Evolutionary conservation across 1,140 invertebrate species (phyloP).

Genomic region (Ooceraea biroi): DNA sequence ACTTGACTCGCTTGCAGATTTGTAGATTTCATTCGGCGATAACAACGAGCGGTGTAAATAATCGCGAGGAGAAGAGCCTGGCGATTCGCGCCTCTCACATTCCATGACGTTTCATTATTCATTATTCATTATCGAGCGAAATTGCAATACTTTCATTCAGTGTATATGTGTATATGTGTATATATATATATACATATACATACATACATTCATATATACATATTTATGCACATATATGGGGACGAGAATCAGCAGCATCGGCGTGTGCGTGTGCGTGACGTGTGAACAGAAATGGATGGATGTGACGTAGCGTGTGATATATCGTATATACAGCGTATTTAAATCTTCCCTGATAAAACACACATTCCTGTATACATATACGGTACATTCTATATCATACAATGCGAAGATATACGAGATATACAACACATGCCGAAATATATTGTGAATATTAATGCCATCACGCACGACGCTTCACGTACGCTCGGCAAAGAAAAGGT

Average conservation of each 20-base stretch:
- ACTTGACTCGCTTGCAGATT: not conserved
- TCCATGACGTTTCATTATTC: conserved; percentile 32
- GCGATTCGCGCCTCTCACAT: conserved; percentile 13
- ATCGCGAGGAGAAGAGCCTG: not conserved
- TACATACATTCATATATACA: conserved; percentile 57
- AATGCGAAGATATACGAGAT: conserved; percentile 27
- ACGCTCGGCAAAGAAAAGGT: not conserved
- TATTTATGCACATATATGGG: conserved; percentile 29
- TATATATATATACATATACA: conserved; percentile 46
- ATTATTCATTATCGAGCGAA: conserved; percentile 38
- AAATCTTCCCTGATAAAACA: conserved; percentile 40
- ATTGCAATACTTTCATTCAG: conserved; percentile 35
- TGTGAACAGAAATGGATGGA: not conserved
- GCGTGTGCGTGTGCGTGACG: conserved; percentile 10
- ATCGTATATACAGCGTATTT: conserved; percentile 21
- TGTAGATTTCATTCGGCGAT: not conserved
- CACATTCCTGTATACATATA: conserved; percentile 45
- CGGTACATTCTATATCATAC: conserved; percentile 37
- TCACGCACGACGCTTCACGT: not conserved
- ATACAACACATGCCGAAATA: conserved; percentile 25
- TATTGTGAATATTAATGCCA: conserved; percentile 47
- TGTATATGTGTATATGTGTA: conserved; percentile 61
- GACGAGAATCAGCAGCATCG: not conserved
- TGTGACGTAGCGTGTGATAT: conserved; percentile 27
- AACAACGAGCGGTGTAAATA: conserved; percentile 41